These are phyloP conservation scores for Stomatorhinus walkeri DNA, from an alignment of 2,797 vertebrate species.

Conservation along the genomic window DNA sequence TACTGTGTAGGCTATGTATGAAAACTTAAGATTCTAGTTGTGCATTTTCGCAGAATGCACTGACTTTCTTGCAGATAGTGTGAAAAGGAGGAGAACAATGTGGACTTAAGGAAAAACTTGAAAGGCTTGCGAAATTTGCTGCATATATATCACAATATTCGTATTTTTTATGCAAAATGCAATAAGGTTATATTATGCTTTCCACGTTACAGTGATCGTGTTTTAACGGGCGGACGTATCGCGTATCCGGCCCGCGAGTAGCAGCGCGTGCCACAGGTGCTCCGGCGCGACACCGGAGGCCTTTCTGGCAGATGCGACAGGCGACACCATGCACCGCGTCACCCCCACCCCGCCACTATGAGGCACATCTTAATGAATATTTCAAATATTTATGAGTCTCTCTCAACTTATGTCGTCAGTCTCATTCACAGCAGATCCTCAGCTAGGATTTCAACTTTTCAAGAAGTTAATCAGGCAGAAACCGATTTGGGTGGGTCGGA, in stretches of 20 bases:
- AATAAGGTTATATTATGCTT: not conserved
- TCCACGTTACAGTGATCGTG: not conserved
- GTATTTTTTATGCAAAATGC: not conserved
- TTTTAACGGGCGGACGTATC: conserved; percentile 20
- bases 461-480: conserved; percentile 34
- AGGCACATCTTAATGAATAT: conserved; percentile 31
- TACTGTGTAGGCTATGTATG: not conserved
- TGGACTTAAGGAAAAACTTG: not conserved
- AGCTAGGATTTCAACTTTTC: conserved; percentile 42
- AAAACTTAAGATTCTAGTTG: not conserved
- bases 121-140: not conserved
- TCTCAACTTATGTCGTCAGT: conserved; percentile 27
- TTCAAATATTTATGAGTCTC: conserved; percentile 42
- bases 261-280: conserved; percentile 32
- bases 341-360: conserved; percentile 26
- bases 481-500: conserved; percentile 18
- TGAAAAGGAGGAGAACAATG: not conserved
- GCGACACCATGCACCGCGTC: conserved; percentile 31
- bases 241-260: conserved; percentile 25
- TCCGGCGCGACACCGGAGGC: conserved; percentile 29
- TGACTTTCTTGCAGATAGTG: not conserved
- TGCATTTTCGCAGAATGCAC: not conserved
- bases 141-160: not conserved
- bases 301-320: conserved; percentile 24
- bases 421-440: conserved; percentile 25